Base-by-base conservation (phyloP, 2,888 invertebrate genomes). In the Mythimna pallens region DNA sequence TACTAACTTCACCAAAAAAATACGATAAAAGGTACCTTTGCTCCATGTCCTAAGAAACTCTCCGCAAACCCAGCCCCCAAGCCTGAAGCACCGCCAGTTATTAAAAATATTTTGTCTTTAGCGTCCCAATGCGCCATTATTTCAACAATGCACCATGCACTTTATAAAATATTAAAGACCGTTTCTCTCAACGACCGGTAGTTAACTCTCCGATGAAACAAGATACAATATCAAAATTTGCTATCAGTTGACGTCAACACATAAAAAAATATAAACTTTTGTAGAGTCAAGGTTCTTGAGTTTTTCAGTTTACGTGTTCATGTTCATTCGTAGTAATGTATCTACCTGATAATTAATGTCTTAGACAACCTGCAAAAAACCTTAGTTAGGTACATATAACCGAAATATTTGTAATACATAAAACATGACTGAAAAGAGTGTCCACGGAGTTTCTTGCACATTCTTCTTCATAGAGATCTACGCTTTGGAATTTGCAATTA, bases 11-110 rank as follows among this genome's bases (percentile, higher is more conserved):
- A 34, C 1, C 34, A 61, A 22, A 61, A 17, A 47, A 3, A 6
- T 7, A n/a, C 4, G 22, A 17, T 40, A 40, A 8, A 12, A 36
- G 12, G 12, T 40, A 70, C 92, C 89, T 91, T 88, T 8, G 92
- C 91, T 47, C 92, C 92, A 63, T 83, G 82, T 43, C 85, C 81
- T 0, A 92, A 74, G 68, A 90, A 92, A 9, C 64, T 70, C 69
- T 91, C 83, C 2, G 83, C 91, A 20, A 88, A 90, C 0, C 77
- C 82, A 1, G 91, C 91, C 4, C 93, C 92, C 17, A 92, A 75
- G 0, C 92, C 92, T 0, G 91, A 90, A 14, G 92, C 92, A 2
- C 89, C 92, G 10, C 92, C 92, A 5, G 92, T 92, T 59, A 92
- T 86, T 61, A 92, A 65, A 74, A 91, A 85, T 1, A 86, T 87